These are phyloP conservation scores for Choloepus hoffmanni DNA, from an alignment of 2,113 vertebrate genomes.

Conservation along the genomic window DNA sequence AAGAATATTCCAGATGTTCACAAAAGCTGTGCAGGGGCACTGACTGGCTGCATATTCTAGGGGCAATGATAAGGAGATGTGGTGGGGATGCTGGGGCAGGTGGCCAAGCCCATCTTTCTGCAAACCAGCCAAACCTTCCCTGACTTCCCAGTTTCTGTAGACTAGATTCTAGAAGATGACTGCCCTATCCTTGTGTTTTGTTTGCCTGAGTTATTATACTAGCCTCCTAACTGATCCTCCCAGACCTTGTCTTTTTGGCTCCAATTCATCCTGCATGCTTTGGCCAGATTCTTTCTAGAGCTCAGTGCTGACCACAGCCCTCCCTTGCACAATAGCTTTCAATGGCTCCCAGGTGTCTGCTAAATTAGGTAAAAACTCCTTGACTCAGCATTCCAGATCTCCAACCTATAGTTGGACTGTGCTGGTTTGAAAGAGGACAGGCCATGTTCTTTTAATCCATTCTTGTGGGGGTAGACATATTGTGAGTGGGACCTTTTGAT, in stretches of 20 bases:
- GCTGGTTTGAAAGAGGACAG: too few relatives aligned
- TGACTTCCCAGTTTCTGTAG: not conserved
- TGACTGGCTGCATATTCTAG: not conserved
- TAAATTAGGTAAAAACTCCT: not conserved
- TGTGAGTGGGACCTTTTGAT: too few relatives aligned
- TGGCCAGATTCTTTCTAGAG: not conserved
- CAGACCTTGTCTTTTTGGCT: not conserved
- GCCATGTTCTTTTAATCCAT: too few relatives aligned
- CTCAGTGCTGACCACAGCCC: not conserved
- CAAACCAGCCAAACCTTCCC: not conserved
- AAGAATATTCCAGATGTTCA: not conserved
- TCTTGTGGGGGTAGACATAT: too few relatives aligned
- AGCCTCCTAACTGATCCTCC: not conserved
- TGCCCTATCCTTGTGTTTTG: fast-evolving
- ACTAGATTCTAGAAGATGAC: too few relatives aligned
- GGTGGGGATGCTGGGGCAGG: not conserved
- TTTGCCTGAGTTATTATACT: not conserved
- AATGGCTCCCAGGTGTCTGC: not conserved
- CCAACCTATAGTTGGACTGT: not conserved
- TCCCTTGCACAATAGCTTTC: not conserved
- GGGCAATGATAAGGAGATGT: not conserved
- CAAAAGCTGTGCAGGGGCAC: not conserved
- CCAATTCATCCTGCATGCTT: not conserved
- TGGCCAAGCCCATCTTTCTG: not conserved
- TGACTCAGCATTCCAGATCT: not conserved